Conservation (phyloP, 2,888 invertebrate species). For the Arge pagana region DNA sequence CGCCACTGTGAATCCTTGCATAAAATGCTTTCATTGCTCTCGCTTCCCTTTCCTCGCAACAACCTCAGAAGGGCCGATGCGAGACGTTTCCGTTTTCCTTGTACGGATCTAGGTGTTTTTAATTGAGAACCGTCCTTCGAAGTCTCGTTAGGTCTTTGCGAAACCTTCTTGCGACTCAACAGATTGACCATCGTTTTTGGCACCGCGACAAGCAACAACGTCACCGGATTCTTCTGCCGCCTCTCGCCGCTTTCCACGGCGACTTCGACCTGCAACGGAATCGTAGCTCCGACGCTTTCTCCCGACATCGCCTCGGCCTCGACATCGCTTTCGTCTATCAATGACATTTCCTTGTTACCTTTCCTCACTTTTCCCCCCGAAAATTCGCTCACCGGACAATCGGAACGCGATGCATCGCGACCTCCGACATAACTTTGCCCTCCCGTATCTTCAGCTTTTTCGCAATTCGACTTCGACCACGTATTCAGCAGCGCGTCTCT, state of each 20-base stretch:
- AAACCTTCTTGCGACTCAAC: neutral
- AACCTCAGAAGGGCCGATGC: conserved; percentile 1
- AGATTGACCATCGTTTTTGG: conserved; percentile 1
- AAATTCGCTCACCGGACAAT: neutral
- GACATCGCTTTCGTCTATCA: neutral
- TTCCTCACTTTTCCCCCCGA: neutral
- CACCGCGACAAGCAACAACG: neutral
- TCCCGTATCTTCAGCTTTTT: neutral
- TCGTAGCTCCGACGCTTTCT: neutral
- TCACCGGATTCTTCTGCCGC: conserved; percentile 1
- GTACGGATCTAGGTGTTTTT: neutral
- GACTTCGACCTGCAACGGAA: neutral
- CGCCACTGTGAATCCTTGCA: neutral
- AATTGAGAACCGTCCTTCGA: neutral
- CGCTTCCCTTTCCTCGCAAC: neutral
- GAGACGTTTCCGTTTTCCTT: no score
- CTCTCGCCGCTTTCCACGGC: neutral
- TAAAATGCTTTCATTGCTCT: no score
- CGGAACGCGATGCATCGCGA: neutral
- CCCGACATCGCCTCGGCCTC: neutral
- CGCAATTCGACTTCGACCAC: no score
- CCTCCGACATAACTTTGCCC: neutral
- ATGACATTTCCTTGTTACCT: neutral
- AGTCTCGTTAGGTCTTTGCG: neutral
- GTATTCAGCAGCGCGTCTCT: no score